Evolutionary conservation across 2,797 vertebrate genomes (phyloP).

Genomic region (Nannoperca australis): DNA sequence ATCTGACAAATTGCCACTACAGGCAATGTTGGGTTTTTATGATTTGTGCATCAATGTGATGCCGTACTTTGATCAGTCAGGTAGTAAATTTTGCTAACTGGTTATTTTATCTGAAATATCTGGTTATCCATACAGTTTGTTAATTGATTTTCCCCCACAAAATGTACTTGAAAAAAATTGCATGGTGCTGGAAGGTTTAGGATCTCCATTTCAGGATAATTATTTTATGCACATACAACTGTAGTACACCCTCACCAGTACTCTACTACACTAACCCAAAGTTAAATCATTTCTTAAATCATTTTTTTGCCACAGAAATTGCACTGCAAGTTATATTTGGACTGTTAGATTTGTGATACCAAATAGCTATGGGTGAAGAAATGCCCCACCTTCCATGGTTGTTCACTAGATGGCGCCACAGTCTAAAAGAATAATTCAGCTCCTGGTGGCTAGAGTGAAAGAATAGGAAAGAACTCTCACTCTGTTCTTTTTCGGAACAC

Average conservation of each 20-base stretch:
- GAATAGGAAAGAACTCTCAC: conserved; percentile 30
- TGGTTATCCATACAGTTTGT: no score
- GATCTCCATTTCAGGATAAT: no score
- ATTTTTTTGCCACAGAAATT: not conserved
- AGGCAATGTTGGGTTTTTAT: not conserved
- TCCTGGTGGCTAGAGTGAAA: fast-evolving
- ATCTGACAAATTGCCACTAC: no score
- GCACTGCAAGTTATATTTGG: not conserved
- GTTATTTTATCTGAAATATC: no score
- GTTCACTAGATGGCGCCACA: conserved; percentile 48
- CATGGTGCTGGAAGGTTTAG: no score
- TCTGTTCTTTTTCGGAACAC: conserved; percentile 9
- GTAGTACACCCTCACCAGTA: not conserved
- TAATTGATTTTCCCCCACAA: no score
- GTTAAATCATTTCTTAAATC: not conserved
- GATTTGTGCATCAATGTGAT: not conserved
- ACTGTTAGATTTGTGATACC: not conserved
- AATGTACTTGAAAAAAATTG: no score
- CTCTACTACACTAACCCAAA: not conserved
- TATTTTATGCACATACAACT: no score
- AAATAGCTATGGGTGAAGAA: not conserved
- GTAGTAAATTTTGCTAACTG: not conserved
- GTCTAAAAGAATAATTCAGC: not conserved
- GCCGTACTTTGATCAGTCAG: not conserved
- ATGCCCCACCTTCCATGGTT: fast-evolving